Evolutionary conservation across 2,888 invertebrate species (phyloP).

Genomic region (Proisotoma minuta): DNA sequence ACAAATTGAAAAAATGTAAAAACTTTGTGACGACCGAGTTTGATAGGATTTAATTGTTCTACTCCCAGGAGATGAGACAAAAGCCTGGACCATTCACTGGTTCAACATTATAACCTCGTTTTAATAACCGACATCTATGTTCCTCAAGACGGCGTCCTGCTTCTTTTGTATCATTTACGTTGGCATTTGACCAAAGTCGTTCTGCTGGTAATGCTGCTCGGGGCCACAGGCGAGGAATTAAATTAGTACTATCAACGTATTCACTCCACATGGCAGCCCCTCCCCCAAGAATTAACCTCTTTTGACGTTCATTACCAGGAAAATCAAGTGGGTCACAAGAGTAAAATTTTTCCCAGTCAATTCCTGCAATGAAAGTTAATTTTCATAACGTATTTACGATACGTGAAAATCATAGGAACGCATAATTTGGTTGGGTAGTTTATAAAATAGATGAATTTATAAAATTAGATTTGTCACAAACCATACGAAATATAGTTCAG

Average conservation of each 20-base stretch:
- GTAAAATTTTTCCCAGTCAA: constrained; percentile 68
- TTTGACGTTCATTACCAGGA: constrained; percentile 52
- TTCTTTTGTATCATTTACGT: constrained; percentile 49
- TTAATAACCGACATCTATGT: constrained; percentile 66
- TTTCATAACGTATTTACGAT: constrained; percentile 55
- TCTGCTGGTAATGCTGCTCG: constrained; percentile 80
- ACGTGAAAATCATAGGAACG: too few relatives aligned
- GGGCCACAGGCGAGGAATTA: constrained; percentile 68
- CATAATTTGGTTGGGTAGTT: too few relatives aligned
- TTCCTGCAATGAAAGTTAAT: too few relatives aligned
- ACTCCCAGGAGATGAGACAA: constrained; percentile 51
- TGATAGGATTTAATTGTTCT: constrained; percentile 8
- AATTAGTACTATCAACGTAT: constrained; percentile 65
- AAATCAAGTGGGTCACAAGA: constrained; percentile 64
- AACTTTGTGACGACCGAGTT: background rate
- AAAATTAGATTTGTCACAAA: too few relatives aligned
- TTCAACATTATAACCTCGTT: constrained; percentile 63
- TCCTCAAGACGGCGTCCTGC: constrained; percentile 65
- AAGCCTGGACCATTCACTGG: constrained; percentile 66
- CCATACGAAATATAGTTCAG: constrained; percentile 56
- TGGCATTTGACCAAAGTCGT: constrained; percentile 66
- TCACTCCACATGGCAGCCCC: constrained; percentile 93
- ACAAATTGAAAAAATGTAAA: background rate
- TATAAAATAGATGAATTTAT: too few relatives aligned
- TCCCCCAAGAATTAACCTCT: constrained; percentile 71